A percentile compares a stretch with the other conserved stretches of the same genome.
Conservation (phyloP, 1,140 invertebrate species). For the Apis dorsata region DNA sequence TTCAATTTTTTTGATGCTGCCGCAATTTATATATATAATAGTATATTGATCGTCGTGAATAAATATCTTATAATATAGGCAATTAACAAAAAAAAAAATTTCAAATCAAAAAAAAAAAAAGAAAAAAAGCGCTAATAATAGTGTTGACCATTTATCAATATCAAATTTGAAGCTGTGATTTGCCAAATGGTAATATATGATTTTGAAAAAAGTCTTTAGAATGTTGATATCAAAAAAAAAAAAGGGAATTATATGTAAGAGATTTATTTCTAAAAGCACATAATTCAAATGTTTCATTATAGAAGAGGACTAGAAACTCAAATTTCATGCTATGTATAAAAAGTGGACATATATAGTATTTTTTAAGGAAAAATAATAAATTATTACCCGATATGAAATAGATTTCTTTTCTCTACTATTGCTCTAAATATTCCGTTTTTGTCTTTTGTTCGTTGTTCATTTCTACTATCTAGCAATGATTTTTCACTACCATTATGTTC, state of each 20-base stretch:
- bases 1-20: no score
- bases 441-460: constrained; percentile 28
- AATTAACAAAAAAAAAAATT: no score
- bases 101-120: not conserved
- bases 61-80: not conserved
- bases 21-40: no score
- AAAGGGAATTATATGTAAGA: constrained; percentile 29
- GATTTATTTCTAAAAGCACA: constrained; percentile 59
- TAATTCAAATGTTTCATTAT: constrained; percentile 64
- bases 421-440: constrained; percentile 2
- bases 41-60: not conserved
- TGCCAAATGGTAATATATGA: not conserved
- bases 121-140: not conserved
- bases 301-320: constrained; percentile 43
- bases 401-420: constrained; percentile 66
- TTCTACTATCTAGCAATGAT: not conserved
- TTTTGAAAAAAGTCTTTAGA: constrained; percentile 22
- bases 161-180: not conserved
- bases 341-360: constrained; percentile 56
- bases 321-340: constrained; percentile 70
- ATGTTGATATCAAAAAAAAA: not conserved
- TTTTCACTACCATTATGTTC: constrained; percentile 31
- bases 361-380: constrained; percentile 70
- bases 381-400: constrained; percentile 75
- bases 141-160: constrained; percentile 29